Evolutionary conservation across 2,113 vertebrate species (phyloP).

Genomic region (Poicephalus meyeri): DNA sequence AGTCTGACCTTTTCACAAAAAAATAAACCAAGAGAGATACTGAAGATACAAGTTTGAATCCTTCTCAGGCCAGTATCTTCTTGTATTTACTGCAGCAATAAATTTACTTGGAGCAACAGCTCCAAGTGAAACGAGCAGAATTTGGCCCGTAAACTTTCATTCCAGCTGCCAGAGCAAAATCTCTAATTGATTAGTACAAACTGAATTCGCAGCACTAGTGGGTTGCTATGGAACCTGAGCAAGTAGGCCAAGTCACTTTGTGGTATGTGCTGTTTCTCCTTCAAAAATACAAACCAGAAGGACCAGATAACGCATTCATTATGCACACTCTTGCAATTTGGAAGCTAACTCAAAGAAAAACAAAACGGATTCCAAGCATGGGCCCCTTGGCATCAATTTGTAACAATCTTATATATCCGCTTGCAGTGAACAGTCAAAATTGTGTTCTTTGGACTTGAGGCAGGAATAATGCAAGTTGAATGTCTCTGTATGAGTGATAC

Average conservation of each 20-base stretch:
- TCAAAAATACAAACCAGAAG: constrained; percentile 64
- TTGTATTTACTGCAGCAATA: background rate
- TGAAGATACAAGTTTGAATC: background rate
- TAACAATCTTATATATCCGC: constrained; percentile 24
- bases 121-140: constrained; percentile 40
- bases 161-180: constrained; percentile 56
- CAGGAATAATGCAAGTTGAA: constrained; percentile 7
- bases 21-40: background rate
- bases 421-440: constrained; percentile 40
- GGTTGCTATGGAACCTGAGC: constrained; percentile 61
- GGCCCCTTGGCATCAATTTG: constrained; percentile 61
- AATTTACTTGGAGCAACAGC: background rate
- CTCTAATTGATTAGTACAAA: constrained; percentile 53
- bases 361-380: constrained; percentile 37
- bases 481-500: constrained; percentile 1
- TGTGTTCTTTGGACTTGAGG: constrained; percentile 50
- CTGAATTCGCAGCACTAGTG: constrained; percentile 26
- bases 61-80: background rate
- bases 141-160: constrained; percentile 32
- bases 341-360: constrained; percentile 54
- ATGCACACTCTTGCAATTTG: constrained; percentile 47
- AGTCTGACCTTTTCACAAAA: constrained; percentile 22
- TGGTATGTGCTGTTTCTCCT: constrained; percentile 49
- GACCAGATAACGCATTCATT: constrained; percentile 67
- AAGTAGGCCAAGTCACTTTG: constrained; percentile 48